Percentiles rank a stretch among this genome's conserved stretches.
These are phyloP conservation scores for Nesospiza acunhae DNA, from an alignment of 2,113 vertebrate species.

Conservation along the genomic window DNA sequence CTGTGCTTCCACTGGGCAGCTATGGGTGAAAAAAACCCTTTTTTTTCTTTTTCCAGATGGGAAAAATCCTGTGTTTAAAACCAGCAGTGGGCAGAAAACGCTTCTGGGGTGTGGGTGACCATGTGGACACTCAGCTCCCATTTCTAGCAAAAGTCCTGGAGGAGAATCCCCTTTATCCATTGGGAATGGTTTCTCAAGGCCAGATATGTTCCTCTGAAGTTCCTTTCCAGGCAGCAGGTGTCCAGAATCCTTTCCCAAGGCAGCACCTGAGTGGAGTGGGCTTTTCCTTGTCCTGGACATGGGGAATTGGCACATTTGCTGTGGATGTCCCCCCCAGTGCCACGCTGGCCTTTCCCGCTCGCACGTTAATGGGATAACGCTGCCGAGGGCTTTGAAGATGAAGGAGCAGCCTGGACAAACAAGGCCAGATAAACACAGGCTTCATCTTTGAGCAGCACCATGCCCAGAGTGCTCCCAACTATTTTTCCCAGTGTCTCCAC, in stretches of 20 bases:
- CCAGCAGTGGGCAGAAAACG: neutral
- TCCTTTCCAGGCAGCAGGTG: rapidly evolving
- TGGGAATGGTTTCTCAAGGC: neutral
- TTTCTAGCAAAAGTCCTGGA: neutral
- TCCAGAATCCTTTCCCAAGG: neutral
- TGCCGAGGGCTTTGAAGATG: conserved; percentile 41
- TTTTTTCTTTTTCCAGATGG: neutral
- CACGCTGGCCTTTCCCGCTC: neutral
- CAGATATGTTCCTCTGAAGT: neutral
- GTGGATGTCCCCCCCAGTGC: rapidly evolving
- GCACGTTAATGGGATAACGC: neutral
- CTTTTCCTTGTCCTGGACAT: neutral
- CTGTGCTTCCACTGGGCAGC: neutral
- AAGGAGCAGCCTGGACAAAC: conserved; percentile 30
- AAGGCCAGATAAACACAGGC: conserved; percentile 20
- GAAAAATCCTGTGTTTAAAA: neutral
- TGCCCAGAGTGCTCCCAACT: neutral
- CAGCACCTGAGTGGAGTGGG: neutral
- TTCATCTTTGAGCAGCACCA: neutral
- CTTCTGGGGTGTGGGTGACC: neutral
- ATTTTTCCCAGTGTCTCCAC: neutral
- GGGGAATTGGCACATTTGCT: neutral
- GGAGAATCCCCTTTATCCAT: neutral
- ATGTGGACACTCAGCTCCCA: rapidly evolving
- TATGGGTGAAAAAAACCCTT: neutral